phyloP scores from a whole-genome alignment of 1,140 invertebrate genomes.

The Orchestia grillus region DNA sequence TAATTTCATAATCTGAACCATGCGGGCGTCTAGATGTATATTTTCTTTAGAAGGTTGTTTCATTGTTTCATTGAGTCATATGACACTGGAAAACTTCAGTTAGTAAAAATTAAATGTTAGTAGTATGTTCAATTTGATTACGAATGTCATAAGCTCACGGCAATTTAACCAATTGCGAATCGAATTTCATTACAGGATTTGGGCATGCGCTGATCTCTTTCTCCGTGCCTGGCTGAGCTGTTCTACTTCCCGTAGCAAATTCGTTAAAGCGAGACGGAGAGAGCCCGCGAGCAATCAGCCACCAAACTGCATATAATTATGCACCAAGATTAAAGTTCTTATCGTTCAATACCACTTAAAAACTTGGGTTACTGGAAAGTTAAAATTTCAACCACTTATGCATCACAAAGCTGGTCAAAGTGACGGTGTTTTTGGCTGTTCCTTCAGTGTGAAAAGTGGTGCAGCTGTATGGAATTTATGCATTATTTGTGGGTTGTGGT shows the following conservation, averaged over 20 bases:
- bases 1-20: not conserved
- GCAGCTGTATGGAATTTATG: not conserved
- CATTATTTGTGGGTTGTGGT: too few species aligned
- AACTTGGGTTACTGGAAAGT: too few species aligned
- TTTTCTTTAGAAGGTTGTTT: not conserved
- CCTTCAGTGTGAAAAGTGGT: not conserved
- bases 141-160: not conserved
- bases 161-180: not conserved
- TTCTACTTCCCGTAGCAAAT: not conserved
- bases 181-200: not conserved
- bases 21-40: too few species aligned
- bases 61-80: not conserved
- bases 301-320: not conserved
- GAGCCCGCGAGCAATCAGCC: not conserved
- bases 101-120: not conserved
- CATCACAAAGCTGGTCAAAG: not conserved
- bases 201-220: not conserved
- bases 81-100: not conserved
- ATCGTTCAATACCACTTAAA: too few species aligned
- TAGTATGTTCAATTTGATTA: not conserved
- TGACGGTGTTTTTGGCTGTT: not conserved
- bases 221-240: not conserved
- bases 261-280: not conserved
- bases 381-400: not conserved
- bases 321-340: too few species aligned